phyloP scores from a whole-genome alignment of 2,113 vertebrate genomes.

The Anarrhichthys ocellatus region DNA sequence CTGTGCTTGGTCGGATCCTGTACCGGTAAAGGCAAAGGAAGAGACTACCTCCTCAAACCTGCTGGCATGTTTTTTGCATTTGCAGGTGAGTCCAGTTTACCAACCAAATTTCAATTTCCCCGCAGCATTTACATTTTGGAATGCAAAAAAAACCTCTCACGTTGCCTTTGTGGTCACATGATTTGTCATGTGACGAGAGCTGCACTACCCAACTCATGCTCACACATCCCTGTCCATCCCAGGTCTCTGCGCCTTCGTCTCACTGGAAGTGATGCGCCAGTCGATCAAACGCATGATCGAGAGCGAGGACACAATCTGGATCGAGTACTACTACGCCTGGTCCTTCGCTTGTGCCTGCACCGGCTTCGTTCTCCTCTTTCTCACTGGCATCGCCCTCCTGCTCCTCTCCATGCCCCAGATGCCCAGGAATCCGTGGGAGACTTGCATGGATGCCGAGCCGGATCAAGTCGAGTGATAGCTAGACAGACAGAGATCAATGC shows the following conservation, averaged over 20 bases:
- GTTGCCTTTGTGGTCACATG: background rate
- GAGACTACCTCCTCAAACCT: constrained; percentile 93
- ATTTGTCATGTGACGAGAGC: background rate
- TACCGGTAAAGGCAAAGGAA: constrained; percentile 85
- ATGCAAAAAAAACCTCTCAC: background rate
- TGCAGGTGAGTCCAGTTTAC: constrained; percentile 83
- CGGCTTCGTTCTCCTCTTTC: constrained; percentile 90
- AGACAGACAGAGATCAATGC: background rate
- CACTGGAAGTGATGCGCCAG: constrained; percentile 95
- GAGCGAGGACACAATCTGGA: constrained; percentile 94
- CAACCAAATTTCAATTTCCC: background rate
- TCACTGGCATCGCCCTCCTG: constrained; percentile 89
- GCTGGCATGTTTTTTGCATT: constrained; percentile 96
- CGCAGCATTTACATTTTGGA: background rate
- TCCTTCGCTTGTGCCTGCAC: constrained; percentile 93
- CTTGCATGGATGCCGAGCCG: constrained; percentile 95
- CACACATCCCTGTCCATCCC: constrained; percentile 2
- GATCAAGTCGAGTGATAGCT: constrained; percentile 82
- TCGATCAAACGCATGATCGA: constrained; percentile 96
- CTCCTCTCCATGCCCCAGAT: constrained; percentile 95
- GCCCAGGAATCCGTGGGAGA: constrained; percentile 97
- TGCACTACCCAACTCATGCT: background rate
- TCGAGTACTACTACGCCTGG: constrained; percentile 91
- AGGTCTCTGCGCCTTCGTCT: constrained; percentile 95
- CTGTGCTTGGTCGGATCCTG: constrained; percentile 86